Percentiles rank a stretch among this genome's conserved stretches.
Conservation (phyloP, 2,888 invertebrate genomes). For the Liodrosophila aerea region DNA sequence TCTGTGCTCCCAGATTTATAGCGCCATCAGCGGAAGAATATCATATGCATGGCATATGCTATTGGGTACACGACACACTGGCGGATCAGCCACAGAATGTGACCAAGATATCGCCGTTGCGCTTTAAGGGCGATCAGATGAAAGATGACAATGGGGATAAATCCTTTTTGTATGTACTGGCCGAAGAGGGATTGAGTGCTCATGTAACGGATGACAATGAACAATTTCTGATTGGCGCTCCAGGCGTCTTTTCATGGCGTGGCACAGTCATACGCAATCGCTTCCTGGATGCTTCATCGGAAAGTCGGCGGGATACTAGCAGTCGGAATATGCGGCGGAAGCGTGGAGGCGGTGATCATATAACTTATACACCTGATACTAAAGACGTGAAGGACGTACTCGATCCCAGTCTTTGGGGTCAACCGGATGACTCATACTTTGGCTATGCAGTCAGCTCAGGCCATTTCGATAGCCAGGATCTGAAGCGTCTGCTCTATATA, state of each 20-base stretch:
- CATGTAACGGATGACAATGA: constrained; percentile 81
- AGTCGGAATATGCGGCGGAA: constrained; percentile 27
- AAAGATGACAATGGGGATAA: constrained; percentile 44
- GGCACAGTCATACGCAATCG: constrained; percentile 81
- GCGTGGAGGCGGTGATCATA: constrained; percentile 40
- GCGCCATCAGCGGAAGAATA: constrained; percentile 75
- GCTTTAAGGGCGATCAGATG: constrained; percentile 73
- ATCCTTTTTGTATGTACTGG: constrained; percentile 80
- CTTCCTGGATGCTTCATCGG: constrained; percentile 71
- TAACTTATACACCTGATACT: constrained; percentile 43
- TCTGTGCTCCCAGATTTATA: constrained; percentile 81
- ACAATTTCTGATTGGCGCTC: constrained; percentile 82
- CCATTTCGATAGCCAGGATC: constrained; percentile 75
- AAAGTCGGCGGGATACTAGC: constrained; percentile 79
- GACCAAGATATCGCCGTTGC: constrained; percentile 80
- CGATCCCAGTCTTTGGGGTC: constrained; percentile 74
- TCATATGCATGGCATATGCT: constrained; percentile 82
- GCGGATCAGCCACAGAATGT: constrained; percentile 71
- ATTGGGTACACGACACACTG: constrained; percentile 80
- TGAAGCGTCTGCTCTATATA: constrained; percentile 76
- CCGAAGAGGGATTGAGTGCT: constrained; percentile 81
- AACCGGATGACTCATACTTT: constrained; percentile 81
- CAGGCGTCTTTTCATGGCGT: constrained; percentile 81
- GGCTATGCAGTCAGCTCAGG: constrained; percentile 82
- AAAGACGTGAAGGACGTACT: constrained; percentile 73